Evolutionary conservation across 2,888 invertebrate genomes (phyloP).

Genomic region (Oligia strigilis): DNA sequence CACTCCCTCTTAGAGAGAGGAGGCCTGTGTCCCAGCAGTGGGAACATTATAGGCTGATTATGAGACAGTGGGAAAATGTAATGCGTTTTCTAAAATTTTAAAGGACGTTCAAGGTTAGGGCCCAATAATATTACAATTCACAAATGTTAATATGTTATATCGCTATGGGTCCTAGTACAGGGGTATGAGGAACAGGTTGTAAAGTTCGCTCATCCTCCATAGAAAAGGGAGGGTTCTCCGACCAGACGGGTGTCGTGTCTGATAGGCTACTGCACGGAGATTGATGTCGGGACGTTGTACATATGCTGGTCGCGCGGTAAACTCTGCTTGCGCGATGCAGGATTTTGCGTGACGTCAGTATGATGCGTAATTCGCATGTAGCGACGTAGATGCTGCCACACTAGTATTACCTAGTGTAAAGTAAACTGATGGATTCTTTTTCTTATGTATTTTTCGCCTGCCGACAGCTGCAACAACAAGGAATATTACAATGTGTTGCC

Average conservation of each 20-base stretch:
- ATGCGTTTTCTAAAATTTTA: neutral
- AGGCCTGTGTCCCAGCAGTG: neutral
- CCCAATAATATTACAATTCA: neutral
- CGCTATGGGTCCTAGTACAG: neutral
- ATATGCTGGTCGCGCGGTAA: neutral
- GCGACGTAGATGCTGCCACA: neutral
- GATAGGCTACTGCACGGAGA: neutral
- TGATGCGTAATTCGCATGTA: neutral
- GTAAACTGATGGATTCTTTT: conserved; percentile 10
- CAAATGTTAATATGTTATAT: neutral
- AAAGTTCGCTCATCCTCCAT: neutral
- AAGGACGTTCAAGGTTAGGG: no score
- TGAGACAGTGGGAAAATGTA: neutral
- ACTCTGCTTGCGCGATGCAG: neutral
- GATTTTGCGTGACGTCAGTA: neutral
- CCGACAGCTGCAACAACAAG: conserved; percentile 24
- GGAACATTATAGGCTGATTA: neutral
- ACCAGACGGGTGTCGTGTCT: neutral
- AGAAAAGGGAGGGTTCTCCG: neutral
- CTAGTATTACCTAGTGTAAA: neutral
- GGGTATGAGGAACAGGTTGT: neutral
- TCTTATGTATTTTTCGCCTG: conserved; percentile 14
- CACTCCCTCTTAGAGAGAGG: neutral
- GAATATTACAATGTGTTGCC: conserved; percentile 24
- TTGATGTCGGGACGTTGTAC: neutral